These are phyloP conservation scores for Pyrocephalus nanus DNA, from an alignment of 2,797 vertebrate genomes.

Conservation along the genomic window DNA sequence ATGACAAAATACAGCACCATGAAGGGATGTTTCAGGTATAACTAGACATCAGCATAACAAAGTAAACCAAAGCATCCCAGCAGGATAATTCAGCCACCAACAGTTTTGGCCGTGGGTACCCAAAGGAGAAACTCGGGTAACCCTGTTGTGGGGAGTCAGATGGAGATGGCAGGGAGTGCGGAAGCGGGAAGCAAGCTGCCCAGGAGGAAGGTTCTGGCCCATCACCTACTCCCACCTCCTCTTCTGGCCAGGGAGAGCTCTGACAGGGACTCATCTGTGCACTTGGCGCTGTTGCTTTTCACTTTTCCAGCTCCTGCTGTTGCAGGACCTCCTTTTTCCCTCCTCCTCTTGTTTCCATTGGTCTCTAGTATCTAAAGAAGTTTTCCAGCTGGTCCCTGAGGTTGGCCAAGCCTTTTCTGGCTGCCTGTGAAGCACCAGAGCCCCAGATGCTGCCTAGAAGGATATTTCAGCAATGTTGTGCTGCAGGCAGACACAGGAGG, in stretches of 20 bases:
- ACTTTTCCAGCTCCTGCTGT: neutral
- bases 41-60: neutral
- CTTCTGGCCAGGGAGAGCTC: constrained; percentile 5
- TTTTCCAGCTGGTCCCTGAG: neutral
- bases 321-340: neutral
- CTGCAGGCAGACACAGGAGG: neutral
- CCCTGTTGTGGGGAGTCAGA: neutral
- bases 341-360: neutral
- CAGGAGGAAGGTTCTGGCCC: neutral
- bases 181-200: neutral
- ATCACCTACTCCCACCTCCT: neutral
- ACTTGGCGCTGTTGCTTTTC: neutral
- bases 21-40: too few relatives aligned
- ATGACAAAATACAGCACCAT: neutral
- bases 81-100: neutral
- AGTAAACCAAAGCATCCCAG: neutral
- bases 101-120: neutral
- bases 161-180: neutral
- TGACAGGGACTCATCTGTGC: constrained; percentile 33
- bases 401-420: neutral
- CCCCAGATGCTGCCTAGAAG: neutral
- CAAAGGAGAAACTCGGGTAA: neutral
- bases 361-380: neutral
- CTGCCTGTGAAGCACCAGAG: neutral
- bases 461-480: neutral